These are phyloP conservation scores for Pseudochromis fuscus DNA, from an alignment of 2,797 vertebrate species.

Conservation along the genomic window DNA sequence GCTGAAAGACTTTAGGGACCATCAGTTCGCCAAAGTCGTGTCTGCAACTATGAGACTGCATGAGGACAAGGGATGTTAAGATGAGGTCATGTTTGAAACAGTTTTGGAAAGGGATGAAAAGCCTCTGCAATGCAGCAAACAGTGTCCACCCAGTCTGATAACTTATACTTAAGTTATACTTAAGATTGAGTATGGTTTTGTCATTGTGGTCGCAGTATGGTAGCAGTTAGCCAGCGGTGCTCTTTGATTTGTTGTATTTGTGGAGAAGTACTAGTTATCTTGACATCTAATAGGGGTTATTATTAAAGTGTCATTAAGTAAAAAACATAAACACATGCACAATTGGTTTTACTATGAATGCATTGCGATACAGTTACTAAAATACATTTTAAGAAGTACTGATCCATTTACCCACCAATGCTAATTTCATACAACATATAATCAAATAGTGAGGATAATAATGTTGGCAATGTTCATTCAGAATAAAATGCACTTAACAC, in stretches of 20 bases:
- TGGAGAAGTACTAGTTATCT: constrained; percentile 13
- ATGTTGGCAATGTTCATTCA: no score
- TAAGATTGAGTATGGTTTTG: constrained; percentile 38
- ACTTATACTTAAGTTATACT: constrained; percentile 44
- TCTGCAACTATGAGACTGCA: not conserved
- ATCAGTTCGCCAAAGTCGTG: not conserved
- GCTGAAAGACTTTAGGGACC: not conserved
- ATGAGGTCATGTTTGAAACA: not conserved
- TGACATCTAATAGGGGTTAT: not conserved
- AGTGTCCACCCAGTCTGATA: constrained; percentile 44
- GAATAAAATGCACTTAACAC: not conserved
- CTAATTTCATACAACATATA: no score
- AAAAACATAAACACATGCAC: no score
- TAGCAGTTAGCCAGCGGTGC: constrained; percentile 17
- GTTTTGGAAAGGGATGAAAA: no score
- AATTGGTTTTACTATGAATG: no score
- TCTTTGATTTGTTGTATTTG: constrained; percentile 40
- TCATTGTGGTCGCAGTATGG: constrained; percentile 32
- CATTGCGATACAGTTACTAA: no score
- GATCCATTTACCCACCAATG: not conserved
- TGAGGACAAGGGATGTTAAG: not conserved
- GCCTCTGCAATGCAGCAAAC: not conserved
- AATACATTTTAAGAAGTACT: no score
- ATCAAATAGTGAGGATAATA: no score
- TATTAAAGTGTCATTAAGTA: constrained; percentile 3